Percentiles rank a stretch among this genome's conserved stretches.
Conservation (phyloP, 1,140 invertebrate species). For the Scaptomyza hsui region DNA sequence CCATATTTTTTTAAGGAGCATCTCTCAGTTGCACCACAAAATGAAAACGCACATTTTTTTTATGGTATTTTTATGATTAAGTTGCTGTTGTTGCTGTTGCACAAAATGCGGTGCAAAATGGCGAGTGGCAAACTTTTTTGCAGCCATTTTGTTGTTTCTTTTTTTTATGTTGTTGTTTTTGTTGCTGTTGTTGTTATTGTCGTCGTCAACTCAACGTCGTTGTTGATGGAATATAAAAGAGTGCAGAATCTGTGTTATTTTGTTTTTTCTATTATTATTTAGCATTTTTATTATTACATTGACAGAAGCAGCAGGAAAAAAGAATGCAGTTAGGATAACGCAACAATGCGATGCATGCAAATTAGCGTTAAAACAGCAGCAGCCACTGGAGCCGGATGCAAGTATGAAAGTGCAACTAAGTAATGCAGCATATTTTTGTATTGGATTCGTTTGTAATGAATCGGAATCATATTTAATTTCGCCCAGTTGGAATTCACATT, state of each 20-base stretch:
- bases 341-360: constrained; percentile 37
- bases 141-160: constrained; percentile 36
- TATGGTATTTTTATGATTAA: constrained; percentile 35
- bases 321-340: neutral
- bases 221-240: constrained; percentile 73
- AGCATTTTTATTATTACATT: constrained; percentile 63
- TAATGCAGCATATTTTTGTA: no score
- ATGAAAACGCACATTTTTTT: constrained; percentile 25
- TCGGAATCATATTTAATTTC: no score
- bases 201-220: constrained; percentile 45
- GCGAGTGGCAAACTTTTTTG: constrained; percentile 59
- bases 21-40: neutral
- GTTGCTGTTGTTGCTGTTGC: constrained; percentile 35
- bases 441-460: no score
- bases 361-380: constrained; percentile 25
- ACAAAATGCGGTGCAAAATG: constrained; percentile 47
- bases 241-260: constrained; percentile 58
- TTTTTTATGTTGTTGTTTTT: constrained; percentile 36
- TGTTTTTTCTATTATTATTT: constrained; percentile 2
- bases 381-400: no score
- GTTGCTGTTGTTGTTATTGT: constrained; percentile 27
- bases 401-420: no score
- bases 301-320: constrained; percentile 41
- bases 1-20: neutral
- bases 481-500: no score